A percentile compares a stretch with the other conserved stretches of the same genome.
Conservation (phyloP, 2,888 invertebrate genomes). For the Autographa pulchrina region DNA sequence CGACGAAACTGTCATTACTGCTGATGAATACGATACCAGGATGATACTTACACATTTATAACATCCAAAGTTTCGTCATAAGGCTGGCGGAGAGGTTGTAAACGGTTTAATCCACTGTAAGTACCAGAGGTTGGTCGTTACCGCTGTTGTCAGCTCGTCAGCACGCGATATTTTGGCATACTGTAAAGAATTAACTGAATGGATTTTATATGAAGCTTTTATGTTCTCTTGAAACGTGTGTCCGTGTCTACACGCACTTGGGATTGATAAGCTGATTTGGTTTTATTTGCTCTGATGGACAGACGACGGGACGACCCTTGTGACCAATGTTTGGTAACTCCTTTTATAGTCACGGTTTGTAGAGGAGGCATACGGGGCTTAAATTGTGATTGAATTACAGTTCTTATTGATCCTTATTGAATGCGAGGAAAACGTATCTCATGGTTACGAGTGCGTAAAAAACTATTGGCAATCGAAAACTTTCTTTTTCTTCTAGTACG, state of each 20-base stretch:
- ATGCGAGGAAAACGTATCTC: neutral
- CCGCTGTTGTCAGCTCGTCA: constrained; percentile 22
- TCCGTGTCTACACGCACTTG: neutral
- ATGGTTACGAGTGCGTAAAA: neutral
- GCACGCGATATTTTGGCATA: constrained; percentile 24
- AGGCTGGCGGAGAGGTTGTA: constrained; percentile 29
- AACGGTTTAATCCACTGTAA: constrained; percentile 35
- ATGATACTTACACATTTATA: constrained; percentile 41
- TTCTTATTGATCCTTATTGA: neutral
- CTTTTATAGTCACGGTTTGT: neutral
- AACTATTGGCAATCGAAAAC: neutral
- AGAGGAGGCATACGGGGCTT: neutral
- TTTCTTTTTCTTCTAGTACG: neutral
- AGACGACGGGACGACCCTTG: constrained; percentile 3
- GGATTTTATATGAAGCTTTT: neutral
- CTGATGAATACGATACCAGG: constrained; percentile 31
- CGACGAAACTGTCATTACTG: constrained; percentile 18
- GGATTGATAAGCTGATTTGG: constrained; percentile 16
- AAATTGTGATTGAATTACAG: neutral
- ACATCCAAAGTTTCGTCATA: constrained; percentile 36
- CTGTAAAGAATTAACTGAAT: constrained; percentile 7
- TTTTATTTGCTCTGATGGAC: constrained; percentile 13
- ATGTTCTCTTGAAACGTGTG: neutral
- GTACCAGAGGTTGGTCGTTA: constrained; percentile 32
- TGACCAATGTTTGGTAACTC: neutral